Evolutionary conservation across 2,113 vertebrate species (phyloP).

Genomic region (Tursiops truncatus): DNA sequence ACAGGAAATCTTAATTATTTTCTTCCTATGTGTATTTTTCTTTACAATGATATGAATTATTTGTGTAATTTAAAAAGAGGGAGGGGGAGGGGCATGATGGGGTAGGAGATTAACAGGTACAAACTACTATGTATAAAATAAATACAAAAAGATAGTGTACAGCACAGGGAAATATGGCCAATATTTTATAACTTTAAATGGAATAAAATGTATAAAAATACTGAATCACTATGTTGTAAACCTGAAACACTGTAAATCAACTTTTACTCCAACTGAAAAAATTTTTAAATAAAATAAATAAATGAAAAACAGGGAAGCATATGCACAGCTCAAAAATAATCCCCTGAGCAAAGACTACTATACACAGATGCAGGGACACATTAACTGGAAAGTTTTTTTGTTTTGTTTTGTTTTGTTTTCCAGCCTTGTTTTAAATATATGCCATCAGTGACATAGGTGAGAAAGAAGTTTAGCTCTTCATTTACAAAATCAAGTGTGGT

Average conservation of each 20-base stretch:
- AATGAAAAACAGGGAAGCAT: not conserved
- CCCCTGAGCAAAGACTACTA: not conserved
- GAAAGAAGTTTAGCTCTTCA: conserved; percentile 8
- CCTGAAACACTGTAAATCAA: not conserved
- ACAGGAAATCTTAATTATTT: conserved; percentile 26
- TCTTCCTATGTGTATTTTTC: not conserved
- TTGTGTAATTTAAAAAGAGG: not conserved
- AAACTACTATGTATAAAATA: not conserved
- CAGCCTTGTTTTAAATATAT: not conserved
- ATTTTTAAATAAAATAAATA: not conserved
- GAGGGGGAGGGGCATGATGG: not conserved
- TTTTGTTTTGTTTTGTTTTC: not conserved
- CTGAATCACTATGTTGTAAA: not conserved
- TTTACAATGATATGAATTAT: conserved; percentile 10
- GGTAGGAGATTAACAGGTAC: not conserved
- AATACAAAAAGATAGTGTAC: not conserved
- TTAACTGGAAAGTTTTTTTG: not conserved
- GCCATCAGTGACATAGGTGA: not conserved
- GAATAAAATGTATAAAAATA: not conserved
- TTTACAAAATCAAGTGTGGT: conserved; percentile 34
- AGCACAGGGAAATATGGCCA: not conserved
- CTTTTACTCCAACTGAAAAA: not conserved
- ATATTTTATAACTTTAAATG: not conserved
- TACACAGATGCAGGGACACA: not conserved
- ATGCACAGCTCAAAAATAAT: conserved; percentile 13